Conservation (phyloP, 2,888 invertebrate genomes). For the Heliconius erato region DNA sequence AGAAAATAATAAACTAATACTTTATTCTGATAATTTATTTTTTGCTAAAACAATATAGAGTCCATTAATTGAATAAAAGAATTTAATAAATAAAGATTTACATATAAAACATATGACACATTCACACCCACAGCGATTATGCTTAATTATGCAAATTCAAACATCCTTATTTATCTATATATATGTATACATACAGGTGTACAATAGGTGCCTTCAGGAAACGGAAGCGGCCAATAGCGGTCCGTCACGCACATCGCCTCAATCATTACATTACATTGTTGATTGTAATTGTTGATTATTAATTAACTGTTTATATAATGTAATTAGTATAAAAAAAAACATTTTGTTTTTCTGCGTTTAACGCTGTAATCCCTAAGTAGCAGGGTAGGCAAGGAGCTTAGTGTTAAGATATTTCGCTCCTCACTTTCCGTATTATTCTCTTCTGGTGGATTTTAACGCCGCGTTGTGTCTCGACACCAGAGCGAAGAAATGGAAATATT, state of each 20-base stretch:
- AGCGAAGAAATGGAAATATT: too few species aligned
- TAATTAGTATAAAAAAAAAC: background rate
- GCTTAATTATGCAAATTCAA: constrained; percentile 56
- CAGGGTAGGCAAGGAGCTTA: too few species aligned
- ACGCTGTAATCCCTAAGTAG: too few species aligned
- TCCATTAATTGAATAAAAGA: background rate
- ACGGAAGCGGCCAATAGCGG: constrained; percentile 78
- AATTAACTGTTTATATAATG: constrained; percentile 33
- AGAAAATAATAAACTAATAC: background rate
- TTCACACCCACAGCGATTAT: constrained; percentile 38
- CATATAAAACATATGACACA: constrained; percentile 11
- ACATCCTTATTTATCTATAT: constrained; percentile 58
- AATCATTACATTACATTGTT: constrained; percentile 42
- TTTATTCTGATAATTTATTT: background rate
- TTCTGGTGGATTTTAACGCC: too few species aligned
- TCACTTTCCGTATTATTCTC: too few species aligned
- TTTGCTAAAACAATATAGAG: background rate
- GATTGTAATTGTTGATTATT: constrained; percentile 31
- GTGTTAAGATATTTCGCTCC: too few species aligned
- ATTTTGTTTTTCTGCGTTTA: background rate
- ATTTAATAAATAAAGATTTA: background rate
- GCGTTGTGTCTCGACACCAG: too few species aligned
- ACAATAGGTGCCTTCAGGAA: constrained; percentile 75
- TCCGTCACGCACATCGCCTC: constrained; percentile 69
- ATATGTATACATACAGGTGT: constrained; percentile 66